Percentiles rank a stretch among this genome's conserved stretches.
Conservation (phyloP, 2,888 invertebrate species). For the Leucoptera coffeella region DNA sequence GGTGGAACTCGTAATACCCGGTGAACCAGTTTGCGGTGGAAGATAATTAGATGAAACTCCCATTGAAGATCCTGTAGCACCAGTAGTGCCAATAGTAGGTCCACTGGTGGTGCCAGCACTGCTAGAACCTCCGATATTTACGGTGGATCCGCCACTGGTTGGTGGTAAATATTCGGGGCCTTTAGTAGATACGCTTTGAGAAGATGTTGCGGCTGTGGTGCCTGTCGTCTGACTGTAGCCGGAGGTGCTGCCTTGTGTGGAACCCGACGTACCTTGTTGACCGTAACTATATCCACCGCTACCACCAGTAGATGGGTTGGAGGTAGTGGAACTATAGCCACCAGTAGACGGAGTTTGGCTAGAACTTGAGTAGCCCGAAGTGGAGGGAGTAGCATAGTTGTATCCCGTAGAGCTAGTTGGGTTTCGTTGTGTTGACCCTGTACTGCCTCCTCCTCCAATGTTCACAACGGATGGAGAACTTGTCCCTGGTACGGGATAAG, state of each 20-base stretch:
- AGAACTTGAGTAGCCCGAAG: no score
- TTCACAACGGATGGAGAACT: constrained; percentile 11
- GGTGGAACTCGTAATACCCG: constrained; percentile 12
- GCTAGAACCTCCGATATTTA: constrained; percentile 7
- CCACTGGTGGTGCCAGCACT: no score
- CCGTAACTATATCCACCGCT: not conserved
- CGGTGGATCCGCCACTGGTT: constrained; percentile 4
- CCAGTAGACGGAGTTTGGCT: not conserved
- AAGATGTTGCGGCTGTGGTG: constrained; percentile 3
- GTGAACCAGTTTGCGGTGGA: constrained; percentile 8
- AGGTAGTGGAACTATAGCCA: constrained; percentile 6
- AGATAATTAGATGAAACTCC: no score
- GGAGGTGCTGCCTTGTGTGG: not conserved
- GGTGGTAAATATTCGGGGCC: constrained; percentile 34
- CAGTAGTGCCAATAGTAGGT: no score
- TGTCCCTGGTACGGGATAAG: constrained; percentile 23
- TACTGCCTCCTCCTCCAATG: constrained; percentile 11
- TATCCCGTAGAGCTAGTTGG: constrained; percentile 8
- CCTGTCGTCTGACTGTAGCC: no score
- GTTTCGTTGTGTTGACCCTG: not conserved
- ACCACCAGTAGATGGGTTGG: constrained; percentile 5
- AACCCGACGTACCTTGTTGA: not conserved
- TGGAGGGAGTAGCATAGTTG: constrained; percentile 7
- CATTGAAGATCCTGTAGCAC: no score
- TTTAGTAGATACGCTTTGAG: constrained; percentile 17